Conservation (phyloP, 2,113 vertebrate species). For the Microtus montanus region DNA sequence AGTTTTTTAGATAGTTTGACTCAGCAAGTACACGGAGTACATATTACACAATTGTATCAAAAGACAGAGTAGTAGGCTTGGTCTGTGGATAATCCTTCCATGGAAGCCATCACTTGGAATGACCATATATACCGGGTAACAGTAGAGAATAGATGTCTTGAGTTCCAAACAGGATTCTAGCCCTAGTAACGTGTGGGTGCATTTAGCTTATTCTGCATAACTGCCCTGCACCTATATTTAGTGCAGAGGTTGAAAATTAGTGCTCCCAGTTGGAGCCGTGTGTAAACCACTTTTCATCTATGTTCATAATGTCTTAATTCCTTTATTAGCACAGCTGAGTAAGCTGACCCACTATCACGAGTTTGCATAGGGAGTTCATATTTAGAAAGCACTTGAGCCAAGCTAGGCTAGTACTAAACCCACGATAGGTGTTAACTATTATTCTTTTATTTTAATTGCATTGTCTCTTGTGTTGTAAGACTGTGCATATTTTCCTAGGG, state of each 20-base stretch:
- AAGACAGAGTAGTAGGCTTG: neutral
- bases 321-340: neutral
- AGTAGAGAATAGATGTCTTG: slow-evolving; percentile 27
- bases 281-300: neutral
- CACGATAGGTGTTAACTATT: neutral
- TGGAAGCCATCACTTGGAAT: neutral
- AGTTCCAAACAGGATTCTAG: neutral
- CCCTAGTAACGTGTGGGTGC: neutral
- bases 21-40: neutral
- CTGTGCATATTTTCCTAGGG: neutral
- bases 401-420: neutral
- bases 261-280: neutral
- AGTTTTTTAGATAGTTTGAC: neutral
- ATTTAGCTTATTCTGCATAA: neutral
- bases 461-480: neutral
- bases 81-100: neutral
- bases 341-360: neutral
- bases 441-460: slow-evolving; percentile 20
- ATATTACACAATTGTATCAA: neutral
- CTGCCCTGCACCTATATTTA: neutral
- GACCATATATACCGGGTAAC: neutral
- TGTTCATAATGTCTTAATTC: neutral
- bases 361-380: neutral
- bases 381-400: neutral
- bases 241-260: neutral